phyloP scores from a whole-genome alignment of 2,888 invertebrate genomes.

The Congeria kusceri region DNA sequence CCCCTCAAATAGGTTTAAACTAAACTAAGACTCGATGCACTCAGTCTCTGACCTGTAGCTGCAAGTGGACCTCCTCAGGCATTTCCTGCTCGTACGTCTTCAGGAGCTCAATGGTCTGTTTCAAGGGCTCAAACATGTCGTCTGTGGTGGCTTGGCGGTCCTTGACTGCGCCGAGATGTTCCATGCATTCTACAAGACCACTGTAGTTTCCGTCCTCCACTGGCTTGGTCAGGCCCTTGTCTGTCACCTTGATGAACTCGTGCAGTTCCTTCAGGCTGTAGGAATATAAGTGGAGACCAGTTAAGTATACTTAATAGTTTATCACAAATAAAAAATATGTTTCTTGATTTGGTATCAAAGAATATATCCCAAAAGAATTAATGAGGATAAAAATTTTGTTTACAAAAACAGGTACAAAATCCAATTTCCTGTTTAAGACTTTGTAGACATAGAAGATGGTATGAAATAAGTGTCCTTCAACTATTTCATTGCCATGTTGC shows the following conservation, averaged over 20 bases:
- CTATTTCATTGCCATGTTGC: too few species aligned
- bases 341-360: too few species aligned
- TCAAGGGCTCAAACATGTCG: slow-evolving; percentile 97
- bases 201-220: slow-evolving; percentile 95
- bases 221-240: slow-evolving; percentile 93
- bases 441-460: too few species aligned
- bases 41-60: slow-evolving; percentile 89
- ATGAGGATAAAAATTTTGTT: too few species aligned
- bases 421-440: too few species aligned
- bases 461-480: too few species aligned
- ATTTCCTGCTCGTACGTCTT: slow-evolving; percentile 98
- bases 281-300: neutral
- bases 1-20: too few species aligned
- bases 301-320: too few species aligned
- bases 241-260: slow-evolving; percentile 94
- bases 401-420: too few species aligned
- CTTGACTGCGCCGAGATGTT: slow-evolving; percentile 95
- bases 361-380: too few species aligned
- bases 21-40: too few species aligned
- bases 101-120: slow-evolving; percentile 95
- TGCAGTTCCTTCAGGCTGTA: slow-evolving; percentile 93
- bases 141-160: slow-evolving; percentile 95
- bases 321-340: too few species aligned
- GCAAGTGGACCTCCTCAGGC: slow-evolving; percentile 97
- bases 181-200: slow-evolving; percentile 96